Evolutionary conservation across 2,888 invertebrate genomes (phyloP), one percentile per base, ranked within the genome.

Genomic region (Nomada hirtipes): DNA sequence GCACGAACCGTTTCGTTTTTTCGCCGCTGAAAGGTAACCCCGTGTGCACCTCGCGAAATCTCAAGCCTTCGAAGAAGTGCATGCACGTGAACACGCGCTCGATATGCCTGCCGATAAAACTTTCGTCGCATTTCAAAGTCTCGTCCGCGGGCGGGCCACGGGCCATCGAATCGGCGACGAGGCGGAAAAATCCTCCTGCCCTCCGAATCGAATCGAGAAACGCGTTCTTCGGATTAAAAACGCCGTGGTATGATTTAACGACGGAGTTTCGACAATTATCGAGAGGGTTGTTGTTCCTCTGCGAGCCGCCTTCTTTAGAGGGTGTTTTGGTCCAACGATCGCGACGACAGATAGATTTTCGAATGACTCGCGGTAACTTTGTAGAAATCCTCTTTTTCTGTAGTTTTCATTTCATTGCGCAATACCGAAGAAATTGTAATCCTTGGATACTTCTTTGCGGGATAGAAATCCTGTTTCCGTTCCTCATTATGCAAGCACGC

Each of bases 111-210:
- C 79, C 84, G 86, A 87, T 87, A 84, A 89, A 90, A 89, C 85
- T 90, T 90, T 90, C 86, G 86, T 86, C 88, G 84, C 63, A 83
- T 86, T 84, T 85, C 83, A 85, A 89, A 87, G 82, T 82, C 83
- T 79, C 88, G 82, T 86, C 84, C 84, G 72, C 68, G 81, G 73
- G 77, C 63, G 72, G 67, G 64, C 63, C 85, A 84, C 76, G 76
- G 85, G 57, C 78, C 87, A 80, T 86, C 83, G 87, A 86, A 76
- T 63, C 68, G 74, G 74, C 80, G 84, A 84, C 77, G 79, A 86
- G 71, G 77, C 60, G 84, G 87, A 84, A 88, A 88, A 88, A 81
- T 82, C 75, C 87, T 65, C 11, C 15, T 26, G 65, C 20, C 68
- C 52, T 4, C 2, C n/a, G 4, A 7, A 18, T 4, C 10, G 50